These are phyloP conservation scores for Phylloscopus trochilus DNA, from an alignment of 2,113 vertebrate genomes.

Conservation along the genomic window DNA sequence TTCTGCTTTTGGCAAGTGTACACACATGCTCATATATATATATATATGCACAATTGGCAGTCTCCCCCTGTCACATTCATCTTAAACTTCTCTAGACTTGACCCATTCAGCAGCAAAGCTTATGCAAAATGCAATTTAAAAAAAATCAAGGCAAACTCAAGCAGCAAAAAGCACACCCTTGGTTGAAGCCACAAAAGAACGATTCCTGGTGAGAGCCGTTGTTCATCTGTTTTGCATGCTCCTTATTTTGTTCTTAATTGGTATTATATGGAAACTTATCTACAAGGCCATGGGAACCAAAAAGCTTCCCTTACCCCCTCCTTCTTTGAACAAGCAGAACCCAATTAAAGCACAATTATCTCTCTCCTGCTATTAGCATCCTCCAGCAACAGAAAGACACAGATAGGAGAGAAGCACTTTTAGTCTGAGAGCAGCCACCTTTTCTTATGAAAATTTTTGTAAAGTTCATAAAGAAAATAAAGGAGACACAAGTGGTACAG, in stretches of 20 bases:
- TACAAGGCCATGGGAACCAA: constrained; percentile 78
- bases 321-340: constrained; percentile 39
- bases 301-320: constrained; percentile 2
- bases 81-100: neutral
- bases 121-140: constrained; percentile 17
- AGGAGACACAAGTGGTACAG: neutral
- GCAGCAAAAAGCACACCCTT: constrained; percentile 46
- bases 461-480: constrained; percentile 5
- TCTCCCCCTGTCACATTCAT: neutral
- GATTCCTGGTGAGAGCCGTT: constrained; percentile 5
- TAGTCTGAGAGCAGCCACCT: neutral
- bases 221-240: constrained; percentile 64
- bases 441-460: constrained; percentile 28
- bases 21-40: neutral
- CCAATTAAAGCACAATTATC: constrained; percentile 60
- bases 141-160: neutral
- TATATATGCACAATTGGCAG: neutral
- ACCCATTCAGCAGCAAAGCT: neutral
- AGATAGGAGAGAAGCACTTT: neutral
- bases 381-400: neutral
- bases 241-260: constrained; percentile 70
- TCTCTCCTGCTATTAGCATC: constrained; percentile 1
- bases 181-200: constrained; percentile 65
- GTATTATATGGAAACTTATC: constrained; percentile 67
- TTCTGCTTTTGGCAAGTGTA: neutral